These are phyloP conservation scores for Dipodomys ordii DNA, from an alignment of 2,113 vertebrate species.

Conservation along the genomic window DNA sequence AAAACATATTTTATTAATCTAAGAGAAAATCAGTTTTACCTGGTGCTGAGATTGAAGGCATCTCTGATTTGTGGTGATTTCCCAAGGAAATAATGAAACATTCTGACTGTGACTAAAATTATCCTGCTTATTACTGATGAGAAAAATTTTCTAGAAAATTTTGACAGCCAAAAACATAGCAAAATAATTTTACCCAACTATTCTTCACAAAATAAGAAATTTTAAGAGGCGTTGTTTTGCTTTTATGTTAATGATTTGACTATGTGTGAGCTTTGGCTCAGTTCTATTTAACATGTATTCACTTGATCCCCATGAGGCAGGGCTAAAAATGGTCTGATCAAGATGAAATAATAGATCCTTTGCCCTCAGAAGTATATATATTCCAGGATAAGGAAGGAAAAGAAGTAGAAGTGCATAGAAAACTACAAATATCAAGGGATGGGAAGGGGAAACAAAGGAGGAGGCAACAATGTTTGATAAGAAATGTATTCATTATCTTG, in stretches of 20 bases:
- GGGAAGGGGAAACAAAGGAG: no score
- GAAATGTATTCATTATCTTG: no score
- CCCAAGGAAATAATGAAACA: constrained; percentile 35
- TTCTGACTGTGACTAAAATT: constrained; percentile 22
- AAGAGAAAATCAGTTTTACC: constrained; percentile 23
- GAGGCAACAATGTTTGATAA: no score
- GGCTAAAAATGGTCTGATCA: background rate
- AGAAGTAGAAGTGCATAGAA: background rate
- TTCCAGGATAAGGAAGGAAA: background rate
- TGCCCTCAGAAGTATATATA: background rate
- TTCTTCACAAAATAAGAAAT: constrained; percentile 5
- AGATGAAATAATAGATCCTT: background rate
- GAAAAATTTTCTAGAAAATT: constrained; percentile 30
- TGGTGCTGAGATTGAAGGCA: background rate
- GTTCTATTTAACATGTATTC: background rate
- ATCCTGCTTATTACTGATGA: background rate
- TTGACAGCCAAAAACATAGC: background rate
- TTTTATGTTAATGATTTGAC: constrained; percentile 42
- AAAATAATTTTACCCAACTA: background rate
- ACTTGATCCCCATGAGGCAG: background rate
- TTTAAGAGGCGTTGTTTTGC: constrained; percentile 16
- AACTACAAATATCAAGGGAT: no score
- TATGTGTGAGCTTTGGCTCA: background rate
- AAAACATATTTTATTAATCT: constrained; percentile 20
- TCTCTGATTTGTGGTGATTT: constrained; percentile 38